Evolutionary conservation across 2,888 invertebrate species (phyloP), one percentile per base, ranked within the genome.

Genomic region (Glaucopsyche alexis): DNA sequence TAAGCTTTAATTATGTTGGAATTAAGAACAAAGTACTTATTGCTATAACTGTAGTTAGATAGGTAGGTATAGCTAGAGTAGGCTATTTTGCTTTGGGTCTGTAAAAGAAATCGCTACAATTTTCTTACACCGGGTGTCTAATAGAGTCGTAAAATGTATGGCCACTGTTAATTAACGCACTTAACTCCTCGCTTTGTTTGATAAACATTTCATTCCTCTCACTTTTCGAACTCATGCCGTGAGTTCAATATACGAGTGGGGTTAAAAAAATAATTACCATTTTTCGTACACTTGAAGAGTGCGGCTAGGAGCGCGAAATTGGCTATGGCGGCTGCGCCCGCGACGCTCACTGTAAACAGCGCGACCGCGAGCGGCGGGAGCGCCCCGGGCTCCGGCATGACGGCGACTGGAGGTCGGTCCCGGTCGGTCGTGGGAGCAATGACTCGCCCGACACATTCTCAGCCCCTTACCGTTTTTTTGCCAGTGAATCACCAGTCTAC

Each of bases 351-450:
- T 76, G 89, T 78, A 81, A 80, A 85, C 71, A 81, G 82, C 75
- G 87, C 87, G 78, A 90, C 83, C 77, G 83, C 83, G 75, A 89
- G 84, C 81, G 90, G 85, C 81, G 91, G 86, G 81, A 90, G 79
- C 77, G 89, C 77, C 77, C 79, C 83, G 83, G 79, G 83, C 84
- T 84, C 85, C 82, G 86, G 79, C 89, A 88, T 88, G 81, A 87
- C 81, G 90, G 87, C 89, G 87, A 82, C 83, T 82, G 85, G 81
- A 84, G 88, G 85, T 88, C 83, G 88, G 85, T 88, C 83, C 81
- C 84, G 88, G 85, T 88, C 83, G 88, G 85, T 88, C 83, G 81
- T 80, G 92, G 92, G 92, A 92, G 88, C 92, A 91, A 91, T 92
- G 93, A 92, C 91, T 90, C 84, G 85, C 90, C 88, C 86, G 86